Evolutionary conservation across 1,140 invertebrate species (phyloP).

Genomic region (Drosophila serrata): DNA sequence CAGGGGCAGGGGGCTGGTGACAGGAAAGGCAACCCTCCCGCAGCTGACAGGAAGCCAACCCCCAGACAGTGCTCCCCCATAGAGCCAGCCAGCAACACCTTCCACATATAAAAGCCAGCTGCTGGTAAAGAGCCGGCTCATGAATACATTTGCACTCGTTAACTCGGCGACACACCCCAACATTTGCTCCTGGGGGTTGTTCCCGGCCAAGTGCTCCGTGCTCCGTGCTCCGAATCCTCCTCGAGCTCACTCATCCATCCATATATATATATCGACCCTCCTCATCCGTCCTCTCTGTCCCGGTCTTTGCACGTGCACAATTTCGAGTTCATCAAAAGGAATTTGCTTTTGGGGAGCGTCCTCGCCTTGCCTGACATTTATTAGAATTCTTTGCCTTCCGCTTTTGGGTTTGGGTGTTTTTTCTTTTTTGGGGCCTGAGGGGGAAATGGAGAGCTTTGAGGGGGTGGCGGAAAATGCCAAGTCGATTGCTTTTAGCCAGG

Average conservation of each 20-base stretch:
- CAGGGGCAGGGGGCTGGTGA: constrained; percentile 5
- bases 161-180: constrained; percentile 72
- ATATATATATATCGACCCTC: constrained; percentile 7
- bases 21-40: constrained; percentile 20
- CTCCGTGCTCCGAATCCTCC: constrained; percentile 3
- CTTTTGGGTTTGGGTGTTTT: constrained; percentile 8
- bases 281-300: constrained; percentile 4
- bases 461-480: constrained; percentile 55
- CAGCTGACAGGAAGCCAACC: constrained; percentile 74
- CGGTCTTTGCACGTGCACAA: constrained; percentile 80
- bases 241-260: constrained; percentile 33
- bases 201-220: constrained; percentile 5
- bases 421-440: not conserved
- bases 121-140: constrained; percentile 76
- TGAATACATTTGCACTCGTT: constrained; percentile 85
- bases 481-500: constrained; percentile 69
- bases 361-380: constrained; percentile 70
- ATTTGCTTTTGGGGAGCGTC: constrained; percentile 64
- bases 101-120: constrained; percentile 39
- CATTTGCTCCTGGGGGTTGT: constrained; percentile 59
- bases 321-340: constrained; percentile 82
- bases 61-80: constrained; percentile 23
- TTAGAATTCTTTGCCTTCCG: constrained; percentile 71
- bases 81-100: constrained; percentile 30
- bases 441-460: not conserved